These are phyloP conservation scores for Noctilio leporinus DNA, from an alignment of 2,113 vertebrate genomes.

Conservation along the genomic window DNA sequence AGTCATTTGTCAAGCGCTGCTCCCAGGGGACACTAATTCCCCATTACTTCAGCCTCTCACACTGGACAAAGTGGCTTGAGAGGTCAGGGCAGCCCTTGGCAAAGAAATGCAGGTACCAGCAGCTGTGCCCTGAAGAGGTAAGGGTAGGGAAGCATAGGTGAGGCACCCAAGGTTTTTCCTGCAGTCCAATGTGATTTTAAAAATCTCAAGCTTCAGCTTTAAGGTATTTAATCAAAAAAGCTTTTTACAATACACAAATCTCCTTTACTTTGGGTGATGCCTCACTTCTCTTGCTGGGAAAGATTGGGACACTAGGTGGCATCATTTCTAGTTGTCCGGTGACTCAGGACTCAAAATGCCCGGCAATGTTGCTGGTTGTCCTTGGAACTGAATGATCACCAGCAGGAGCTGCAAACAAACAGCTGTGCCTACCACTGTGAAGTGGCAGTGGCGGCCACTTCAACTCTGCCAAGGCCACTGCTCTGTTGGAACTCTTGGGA, in stretches of 20 bases:
- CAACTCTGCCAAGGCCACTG: background rate
- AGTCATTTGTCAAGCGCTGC: background rate
- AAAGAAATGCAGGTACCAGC: background rate
- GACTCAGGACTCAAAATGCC: background rate
- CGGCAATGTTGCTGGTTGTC: background rate
- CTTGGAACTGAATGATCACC: background rate
- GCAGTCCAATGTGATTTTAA: background rate
- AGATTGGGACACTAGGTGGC: constrained; percentile 17
- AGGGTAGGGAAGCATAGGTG: background rate
- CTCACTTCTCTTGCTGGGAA: background rate
- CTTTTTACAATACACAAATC: background rate
- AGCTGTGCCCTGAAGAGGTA: background rate
- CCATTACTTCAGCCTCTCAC: background rate
- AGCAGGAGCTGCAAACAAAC: background rate
- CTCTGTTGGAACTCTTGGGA: background rate
- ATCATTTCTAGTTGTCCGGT: background rate
- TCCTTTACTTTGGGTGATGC: background rate
- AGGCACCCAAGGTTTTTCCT: background rate
- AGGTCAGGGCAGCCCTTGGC: background rate
- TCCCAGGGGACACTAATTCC: background rate
- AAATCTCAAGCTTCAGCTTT: background rate
- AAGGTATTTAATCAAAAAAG: background rate
- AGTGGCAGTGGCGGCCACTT: background rate
- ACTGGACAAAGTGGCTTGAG: background rate
- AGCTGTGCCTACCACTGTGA: background rate